phyloP scores from a whole-genome alignment of 1,140 invertebrate species.

The Oedothorax gibbosus region DNA sequence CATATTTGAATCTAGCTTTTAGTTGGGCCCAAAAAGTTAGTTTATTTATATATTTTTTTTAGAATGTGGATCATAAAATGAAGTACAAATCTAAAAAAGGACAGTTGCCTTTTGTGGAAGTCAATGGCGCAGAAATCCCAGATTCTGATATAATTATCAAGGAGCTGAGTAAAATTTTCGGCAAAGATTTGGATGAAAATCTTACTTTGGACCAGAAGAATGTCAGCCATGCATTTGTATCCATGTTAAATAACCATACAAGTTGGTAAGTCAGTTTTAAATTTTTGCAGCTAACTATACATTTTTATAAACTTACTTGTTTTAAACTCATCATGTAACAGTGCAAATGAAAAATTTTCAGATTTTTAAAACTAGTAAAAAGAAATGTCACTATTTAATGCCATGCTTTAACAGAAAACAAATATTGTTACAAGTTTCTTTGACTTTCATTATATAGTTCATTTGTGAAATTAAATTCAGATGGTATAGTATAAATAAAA shows the following conservation, averaged over 20 bases:
- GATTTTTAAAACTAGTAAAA: too few species aligned
- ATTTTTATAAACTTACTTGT: neutral
- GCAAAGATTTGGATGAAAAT: conserved; percentile 83
- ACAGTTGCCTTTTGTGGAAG: conserved; percentile 89
- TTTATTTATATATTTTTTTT: conserved; percentile 68
- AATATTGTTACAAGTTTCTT: too few species aligned
- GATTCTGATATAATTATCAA: conserved; percentile 91
- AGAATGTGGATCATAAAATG: conserved; percentile 95
- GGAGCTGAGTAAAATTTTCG: conserved; percentile 83
- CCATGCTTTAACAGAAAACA: too few species aligned
- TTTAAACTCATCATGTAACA: neutral
- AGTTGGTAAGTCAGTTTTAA: conserved; percentile 75
- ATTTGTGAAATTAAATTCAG: too few species aligned
- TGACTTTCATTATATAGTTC: too few species aligned
- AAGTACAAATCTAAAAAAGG: conserved; percentile 94
- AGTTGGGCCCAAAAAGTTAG: neutral
- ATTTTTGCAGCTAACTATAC: neutral
- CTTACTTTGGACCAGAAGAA: conserved; percentile 86
- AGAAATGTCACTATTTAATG: too few species aligned
- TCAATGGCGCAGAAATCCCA: conserved; percentile 92
- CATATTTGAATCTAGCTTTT: neutral
- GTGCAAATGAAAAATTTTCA: too few species aligned
- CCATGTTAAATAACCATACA: conserved; percentile 94
- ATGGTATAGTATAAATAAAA: too few species aligned
- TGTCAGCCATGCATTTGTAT: conserved; percentile 90